Base-by-base conservation (phyloP, 2,888 invertebrate genomes). In the Noctua comes region DNA sequence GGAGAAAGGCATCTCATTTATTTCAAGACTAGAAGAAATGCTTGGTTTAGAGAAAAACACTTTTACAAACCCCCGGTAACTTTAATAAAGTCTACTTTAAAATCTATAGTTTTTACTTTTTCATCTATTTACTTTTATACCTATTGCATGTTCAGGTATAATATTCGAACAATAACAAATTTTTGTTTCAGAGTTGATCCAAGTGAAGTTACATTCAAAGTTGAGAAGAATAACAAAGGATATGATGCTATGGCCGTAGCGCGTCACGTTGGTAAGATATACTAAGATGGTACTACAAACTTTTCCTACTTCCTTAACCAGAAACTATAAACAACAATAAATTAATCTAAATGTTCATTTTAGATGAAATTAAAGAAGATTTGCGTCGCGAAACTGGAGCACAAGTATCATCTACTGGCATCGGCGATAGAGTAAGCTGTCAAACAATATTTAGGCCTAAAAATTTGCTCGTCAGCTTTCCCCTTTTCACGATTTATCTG, bases 161-260 rank as follows among this genome's bases (percentile, higher is more conserved):
- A 54, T 31, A 68, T 46, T 57, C n/a, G 79, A 79, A 73, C 54
- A 31, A 73, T 70, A 31, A 36, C 66, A 74, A 62, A 76, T 71
- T 84, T 80, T 87, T 89, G 86, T 97, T 97, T 76, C 92, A 98
- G 98, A 83, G 98, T 98, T 82, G 98, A 98, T 88, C 97, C 97
- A 27, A 98, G 98, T 84, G 98, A 98, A 94, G 98, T 99, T 0
- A 98, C 98, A 0, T 98, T 98, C 92, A 98, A 97, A 96, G 98
- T 98, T 3, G 97, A 97, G 78, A 97, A 97, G 73, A 98, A 98
- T 88, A 97, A 95, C 79, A 97, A 97, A 90, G 97, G 97, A 31
- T 97, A 98, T 85, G 98, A 98, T 89, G 98, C 98, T 1, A 97
- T 97, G 8, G 97, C 98, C 86, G 97, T 98, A 18, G 98, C 98